Conservation (phyloP, 2,797 vertebrate species). For the Typhlichthys subterraneus region DNA sequence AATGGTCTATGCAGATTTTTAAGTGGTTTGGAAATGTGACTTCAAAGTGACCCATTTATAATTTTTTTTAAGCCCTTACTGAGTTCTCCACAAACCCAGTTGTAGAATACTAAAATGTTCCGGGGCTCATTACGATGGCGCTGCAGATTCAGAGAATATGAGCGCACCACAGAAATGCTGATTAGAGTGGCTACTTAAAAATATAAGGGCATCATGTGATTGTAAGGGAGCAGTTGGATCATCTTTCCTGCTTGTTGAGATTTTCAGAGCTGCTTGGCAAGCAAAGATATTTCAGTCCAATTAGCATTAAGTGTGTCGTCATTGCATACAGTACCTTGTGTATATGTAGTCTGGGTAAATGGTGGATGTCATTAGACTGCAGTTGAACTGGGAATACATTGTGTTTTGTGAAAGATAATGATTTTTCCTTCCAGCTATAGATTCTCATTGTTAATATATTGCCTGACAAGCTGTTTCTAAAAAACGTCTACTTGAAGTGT, state of each 20-base stretch:
- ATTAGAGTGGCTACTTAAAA: slow-evolving; percentile 39
- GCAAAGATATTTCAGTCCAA: slow-evolving; percentile 30
- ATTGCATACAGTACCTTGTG: neutral
- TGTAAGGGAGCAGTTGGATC: slow-evolving; percentile 6
- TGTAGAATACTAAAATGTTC: slow-evolving; percentile 46
- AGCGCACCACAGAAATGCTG: slow-evolving; percentile 40
- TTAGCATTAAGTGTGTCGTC: slow-evolving; percentile 23
- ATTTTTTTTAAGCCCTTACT: slow-evolving; percentile 44
- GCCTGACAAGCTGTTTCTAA: slow-evolving; percentile 1
- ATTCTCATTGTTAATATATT: slow-evolving; percentile 1
- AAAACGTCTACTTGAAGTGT: slow-evolving; percentile 5
- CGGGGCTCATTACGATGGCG: slow-evolving; percentile 48
- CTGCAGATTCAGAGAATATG: slow-evolving; percentile 47
- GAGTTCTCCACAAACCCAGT: slow-evolving; percentile 56
- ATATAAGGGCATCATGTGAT: slow-evolving; percentile 21
- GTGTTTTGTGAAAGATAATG: no score
- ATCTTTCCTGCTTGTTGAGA: slow-evolving; percentile 36
- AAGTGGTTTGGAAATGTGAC: slow-evolving; percentile 58
- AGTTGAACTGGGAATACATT: no score
- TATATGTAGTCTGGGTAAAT: neutral
- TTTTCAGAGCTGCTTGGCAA: slow-evolving; percentile 29
- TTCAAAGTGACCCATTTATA: slow-evolving; percentile 68
- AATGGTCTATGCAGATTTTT: slow-evolving; percentile 64
- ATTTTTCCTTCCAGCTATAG: neutral
- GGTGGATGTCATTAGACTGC: no score